phyloP scores from a whole-genome alignment of 2,888 invertebrate genomes.

The Ischnura elegans region DNA sequence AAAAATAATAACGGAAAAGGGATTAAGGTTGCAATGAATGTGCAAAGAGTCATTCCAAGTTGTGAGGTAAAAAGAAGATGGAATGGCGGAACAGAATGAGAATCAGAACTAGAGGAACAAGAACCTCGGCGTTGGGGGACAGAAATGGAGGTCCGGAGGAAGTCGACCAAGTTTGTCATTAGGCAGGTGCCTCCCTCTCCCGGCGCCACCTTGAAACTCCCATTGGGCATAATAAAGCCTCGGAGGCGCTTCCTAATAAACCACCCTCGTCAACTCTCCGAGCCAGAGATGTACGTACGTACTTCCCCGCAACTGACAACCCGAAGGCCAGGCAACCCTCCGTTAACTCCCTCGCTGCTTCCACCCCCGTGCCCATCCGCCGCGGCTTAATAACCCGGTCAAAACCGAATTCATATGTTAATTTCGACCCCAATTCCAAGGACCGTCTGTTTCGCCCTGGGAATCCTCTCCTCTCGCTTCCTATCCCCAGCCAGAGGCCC shows the following conservation, averaged over 20 bases:
- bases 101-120: too few species aligned
- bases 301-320: background rate
- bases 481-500: background rate
- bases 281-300: background rate
- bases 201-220: slow-evolving; percentile 13
- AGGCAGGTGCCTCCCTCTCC: too few species aligned
- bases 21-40: too few species aligned
- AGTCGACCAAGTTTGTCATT: slow-evolving; percentile 41
- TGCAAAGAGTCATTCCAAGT: too few species aligned
- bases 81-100: too few species aligned
- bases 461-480: background rate
- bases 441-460: slow-evolving; percentile 59
- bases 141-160: background rate
- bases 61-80: too few species aligned
- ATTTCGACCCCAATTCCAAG: slow-evolving; percentile 61
- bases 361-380: background rate
- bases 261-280: background rate
- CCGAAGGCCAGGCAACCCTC: background rate
- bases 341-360: background rate
- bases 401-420: slow-evolving; percentile 67
- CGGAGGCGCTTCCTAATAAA: background rate
- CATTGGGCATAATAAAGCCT: slow-evolving; percentile 43
- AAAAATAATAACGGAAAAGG: too few species aligned
- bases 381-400: slow-evolving; percentile 63
- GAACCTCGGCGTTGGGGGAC: background rate